Evolutionary conservation across 2,888 invertebrate species (phyloP), one percentile per base, ranked within the genome.

Genomic region (Drosophila imparisetae): DNA sequence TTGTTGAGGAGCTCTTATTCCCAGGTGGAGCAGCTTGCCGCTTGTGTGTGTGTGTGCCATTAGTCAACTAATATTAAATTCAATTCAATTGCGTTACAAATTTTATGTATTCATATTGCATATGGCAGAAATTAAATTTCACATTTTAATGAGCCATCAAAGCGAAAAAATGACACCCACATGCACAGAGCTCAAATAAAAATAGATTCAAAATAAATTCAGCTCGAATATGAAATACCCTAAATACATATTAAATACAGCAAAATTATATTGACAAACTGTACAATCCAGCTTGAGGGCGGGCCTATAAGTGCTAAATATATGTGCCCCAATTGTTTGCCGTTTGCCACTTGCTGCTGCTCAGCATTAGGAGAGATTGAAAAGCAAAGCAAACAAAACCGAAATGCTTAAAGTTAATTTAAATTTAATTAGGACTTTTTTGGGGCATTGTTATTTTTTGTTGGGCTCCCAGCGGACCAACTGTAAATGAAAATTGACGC

Each of bases 361-460:
- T 15, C 45, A 29, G 77, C 49, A 63, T 71, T 53, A 34, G 5
- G 21, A 42, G 32, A 66, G 72, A 74, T 82, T 79, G 64, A 70
- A 79, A 75, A 88, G 76, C 75, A 83, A 83, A 83, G 86, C 83
- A 73, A 82, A 87, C 88, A 86, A 87, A 86, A 76, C 77, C 76
- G 80, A 77, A 81, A 86, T 79, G 86, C 88, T 90, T 83, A 86
- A 86, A 90, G 86, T 90, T 86, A 89, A 90, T 87, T 87, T 89
- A 77, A 87, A 87, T 87, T 90, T 87, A 87, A 87, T 87, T 87
- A 87, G 89, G 80, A 88, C 75, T 88, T 83, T 81, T 60, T 62
- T 49, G 50, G 57, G 57, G 72, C 69, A 75, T 83, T 85, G 85
- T 87, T 89, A 24, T 74, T 72, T 71, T 52, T 11, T 27, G 54